Conservation (phyloP, 2,888 invertebrate species). For the Caenorhabditis sp. region DNA sequence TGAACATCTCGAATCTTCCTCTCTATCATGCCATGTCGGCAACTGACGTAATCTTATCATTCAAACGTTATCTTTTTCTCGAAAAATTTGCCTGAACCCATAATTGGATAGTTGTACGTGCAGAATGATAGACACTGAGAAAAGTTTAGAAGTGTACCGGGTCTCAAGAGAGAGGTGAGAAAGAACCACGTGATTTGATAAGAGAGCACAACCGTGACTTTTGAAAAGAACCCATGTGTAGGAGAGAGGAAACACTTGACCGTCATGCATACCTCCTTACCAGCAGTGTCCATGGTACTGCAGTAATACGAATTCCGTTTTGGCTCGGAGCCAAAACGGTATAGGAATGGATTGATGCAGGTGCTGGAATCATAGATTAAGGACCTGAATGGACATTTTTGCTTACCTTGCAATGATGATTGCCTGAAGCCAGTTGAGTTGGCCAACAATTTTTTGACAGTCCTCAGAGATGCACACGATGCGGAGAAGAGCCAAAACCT, state of each 20-base stretch:
- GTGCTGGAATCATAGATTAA: constrained; percentile 64
- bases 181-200: constrained; percentile 53
- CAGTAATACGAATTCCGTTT: constrained; percentile 63
- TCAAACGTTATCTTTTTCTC: background rate
- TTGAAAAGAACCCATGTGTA: constrained; percentile 1
- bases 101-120: constrained; percentile 44
- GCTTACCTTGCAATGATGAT: constrained; percentile 79
- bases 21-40: constrained; percentile 11
- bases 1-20: background rate
- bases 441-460: constrained; percentile 70
- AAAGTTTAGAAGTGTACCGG: constrained; percentile 9
- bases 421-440: constrained; percentile 79
- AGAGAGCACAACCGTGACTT: constrained; percentile 36
- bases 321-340: constrained; percentile 71
- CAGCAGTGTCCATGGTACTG: constrained; percentile 65
- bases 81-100: background rate
- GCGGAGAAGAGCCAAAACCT: constrained; percentile 77
- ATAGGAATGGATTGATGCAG: constrained; percentile 77
- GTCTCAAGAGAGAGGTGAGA: constrained; percentile 14
- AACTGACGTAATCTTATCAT: constrained; percentile 37
- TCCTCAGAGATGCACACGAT: constrained; percentile 74
- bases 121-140: constrained; percentile 23
- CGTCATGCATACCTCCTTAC: constrained; percentile 71
- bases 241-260: constrained; percentile 40
- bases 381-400: background rate